Evolutionary conservation across 2,888 invertebrate species (phyloP), one percentile per base, ranked within the genome.

Genomic region (Strigamia maritima): DNA sequence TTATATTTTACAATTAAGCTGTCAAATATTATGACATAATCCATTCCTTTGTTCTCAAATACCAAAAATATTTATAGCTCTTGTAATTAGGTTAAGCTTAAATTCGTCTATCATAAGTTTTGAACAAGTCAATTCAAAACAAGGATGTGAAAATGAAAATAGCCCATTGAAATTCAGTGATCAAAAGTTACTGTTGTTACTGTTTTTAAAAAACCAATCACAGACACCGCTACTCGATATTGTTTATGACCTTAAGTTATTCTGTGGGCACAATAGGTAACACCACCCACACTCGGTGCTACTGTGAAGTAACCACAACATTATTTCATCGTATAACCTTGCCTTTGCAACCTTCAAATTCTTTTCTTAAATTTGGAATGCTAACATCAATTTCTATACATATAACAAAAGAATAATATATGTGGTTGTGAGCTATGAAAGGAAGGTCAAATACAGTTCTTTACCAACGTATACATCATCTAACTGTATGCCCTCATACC

Each of bases 71-170:
- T 70, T 70, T 70, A 26, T 26, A 28, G 28, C 26, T 26, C 70
- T 70, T 70, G 70, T n/a, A 70, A 70, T 70, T 70, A 28, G 70
- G 70, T n/a, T 70, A 28, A 70, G 24, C 24, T 70, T 70, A 16
- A 70, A 28, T 70, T 28, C 1, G 19, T 54, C 54, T 54, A 19
- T 54, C 54, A 54, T 54, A 54, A 54, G 14, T 44, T 44, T 44
- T 16, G 40, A 40, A 40, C n/a, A 19, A 49, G 49, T n/a, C 49
- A 49, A 44, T 14, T 44, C 44, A 44, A 44, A 44, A 44, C 24
- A 60, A 26, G 26, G 65, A 26, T 65, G 28, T 70, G 70, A 28
- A 70, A 70, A 70, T 28, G 14, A 26, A 70, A 70, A 28, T 28
- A 28, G 70, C 28, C 26, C 70, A 70, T 28, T 28, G 28, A 70